Evolutionary conservation across 1,140 invertebrate genomes (phyloP).

Genomic region (Hyles vespertilio): DNA sequence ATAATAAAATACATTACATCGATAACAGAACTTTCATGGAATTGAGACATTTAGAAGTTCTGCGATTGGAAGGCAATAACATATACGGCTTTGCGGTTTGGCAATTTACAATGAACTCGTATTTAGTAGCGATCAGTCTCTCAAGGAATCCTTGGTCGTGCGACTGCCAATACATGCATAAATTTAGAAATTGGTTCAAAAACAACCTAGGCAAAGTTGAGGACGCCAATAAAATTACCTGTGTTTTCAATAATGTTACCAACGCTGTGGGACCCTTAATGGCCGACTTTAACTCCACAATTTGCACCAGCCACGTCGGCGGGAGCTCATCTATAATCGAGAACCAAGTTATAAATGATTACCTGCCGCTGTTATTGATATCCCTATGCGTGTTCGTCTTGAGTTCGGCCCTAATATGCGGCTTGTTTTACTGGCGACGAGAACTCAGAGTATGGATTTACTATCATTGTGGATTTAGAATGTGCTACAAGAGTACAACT

Average conservation of each 20-base stretch:
- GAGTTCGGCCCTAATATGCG: slow-evolving; percentile 83
- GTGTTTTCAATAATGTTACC: slow-evolving; percentile 81
- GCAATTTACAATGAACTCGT: slow-evolving; percentile 85
- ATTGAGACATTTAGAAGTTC: slow-evolving; percentile 87
- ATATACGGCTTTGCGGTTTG: slow-evolving; percentile 87
- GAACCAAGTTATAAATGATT: slow-evolving; percentile 86
- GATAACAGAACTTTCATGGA: slow-evolving; percentile 90
- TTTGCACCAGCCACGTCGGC: slow-evolving; percentile 79
- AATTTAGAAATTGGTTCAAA: slow-evolving; percentile 86
- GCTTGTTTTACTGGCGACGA: slow-evolving; percentile 87
- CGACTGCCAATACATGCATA: slow-evolving; percentile 88
- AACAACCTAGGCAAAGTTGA: slow-evolving; percentile 84
- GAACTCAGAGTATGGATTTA: slow-evolving; percentile 92
- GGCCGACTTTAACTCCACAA: slow-evolving; percentile 82
- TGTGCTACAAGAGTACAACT: slow-evolving; percentile 87
- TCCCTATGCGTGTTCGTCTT: slow-evolving; percentile 84
- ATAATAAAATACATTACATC: slow-evolving; percentile 89
- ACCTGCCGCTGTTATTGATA: slow-evolving; percentile 85
- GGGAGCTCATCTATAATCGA: slow-evolving; percentile 83
- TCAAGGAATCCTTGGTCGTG: slow-evolving; percentile 94
- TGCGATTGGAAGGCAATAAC: slow-evolving; percentile 90
- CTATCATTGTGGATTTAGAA: slow-evolving; percentile 88
- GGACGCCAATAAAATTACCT: slow-evolving; percentile 81
- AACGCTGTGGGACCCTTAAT: slow-evolving; percentile 78
- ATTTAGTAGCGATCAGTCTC: slow-evolving; percentile 86